Evolutionary conservation across 2,888 invertebrate genomes (phyloP).

Genomic region (Congeria kusceri): DNA sequence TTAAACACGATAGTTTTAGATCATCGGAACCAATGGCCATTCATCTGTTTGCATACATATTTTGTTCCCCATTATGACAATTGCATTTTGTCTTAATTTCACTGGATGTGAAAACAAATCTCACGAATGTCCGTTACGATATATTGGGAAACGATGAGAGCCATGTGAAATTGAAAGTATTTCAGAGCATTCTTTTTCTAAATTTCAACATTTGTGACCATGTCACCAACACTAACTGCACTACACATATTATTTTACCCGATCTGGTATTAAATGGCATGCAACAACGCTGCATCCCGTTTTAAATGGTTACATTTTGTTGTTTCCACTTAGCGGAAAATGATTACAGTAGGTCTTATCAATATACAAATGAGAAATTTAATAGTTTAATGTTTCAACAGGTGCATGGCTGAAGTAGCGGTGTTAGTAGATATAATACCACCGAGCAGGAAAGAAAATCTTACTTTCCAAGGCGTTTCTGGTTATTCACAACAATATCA

Average conservation of each 20-base stretch:
- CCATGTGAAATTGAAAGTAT: conserved; percentile 34
- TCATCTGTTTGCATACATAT: conserved; percentile 22
- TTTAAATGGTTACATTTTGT: conserved; percentile 44
- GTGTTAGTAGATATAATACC: conserved; percentile 10
- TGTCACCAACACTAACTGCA: conserved; percentile 4
- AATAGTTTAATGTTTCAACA: conserved; percentile 27
- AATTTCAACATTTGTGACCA: neutral
- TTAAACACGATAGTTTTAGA: conserved; percentile 37
- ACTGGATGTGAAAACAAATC: conserved; percentile 40
- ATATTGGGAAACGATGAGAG: conserved; percentile 15
- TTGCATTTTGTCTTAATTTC: conserved; percentile 49
- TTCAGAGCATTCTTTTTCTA: conserved; percentile 13
- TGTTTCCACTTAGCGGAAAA: conserved; percentile 34
- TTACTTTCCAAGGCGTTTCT: conserved; percentile 23
- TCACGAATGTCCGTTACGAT: conserved; percentile 41
- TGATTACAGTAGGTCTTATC: conserved; percentile 36
- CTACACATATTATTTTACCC: conserved; percentile 48
- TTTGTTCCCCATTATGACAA: conserved; percentile 52
- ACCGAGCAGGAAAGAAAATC: neutral
- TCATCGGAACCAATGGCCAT: conserved; percentile 17
- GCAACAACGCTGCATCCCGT: neutral
- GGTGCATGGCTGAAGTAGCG: conserved; percentile 29
- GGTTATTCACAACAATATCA: neutral
- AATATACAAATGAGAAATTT: conserved; percentile 18
- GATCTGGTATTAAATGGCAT: conserved; percentile 20